phyloP scores from a whole-genome alignment of 1,140 invertebrate species.

The Hylyphantes graminicola region DNA sequence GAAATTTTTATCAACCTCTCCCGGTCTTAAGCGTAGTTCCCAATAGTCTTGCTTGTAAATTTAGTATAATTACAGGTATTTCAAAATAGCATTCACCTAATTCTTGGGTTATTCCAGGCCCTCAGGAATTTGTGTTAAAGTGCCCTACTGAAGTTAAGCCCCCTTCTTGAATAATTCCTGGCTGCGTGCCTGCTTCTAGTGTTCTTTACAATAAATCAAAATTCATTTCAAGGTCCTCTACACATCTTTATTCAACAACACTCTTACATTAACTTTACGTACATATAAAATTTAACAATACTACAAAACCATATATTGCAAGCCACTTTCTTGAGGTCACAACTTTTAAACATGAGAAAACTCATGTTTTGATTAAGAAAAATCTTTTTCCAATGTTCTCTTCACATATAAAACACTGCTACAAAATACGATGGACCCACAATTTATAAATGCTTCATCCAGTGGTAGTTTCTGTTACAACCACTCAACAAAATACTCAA shows the following conservation, averaged over 20 bases:
- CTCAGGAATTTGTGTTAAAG: no score
- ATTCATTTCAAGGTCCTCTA: constrained; percentile 2
- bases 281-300: constrained; percentile 61
- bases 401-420: constrained; percentile 61
- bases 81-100: no score
- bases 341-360: constrained; percentile 58
- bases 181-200: no score
- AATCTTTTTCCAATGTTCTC: constrained; percentile 55
- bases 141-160: no score
- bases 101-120: no score
- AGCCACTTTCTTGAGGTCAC: constrained; percentile 61
- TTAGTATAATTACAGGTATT: no score
- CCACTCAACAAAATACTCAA: constrained; percentile 53
- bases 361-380: constrained; percentile 57
- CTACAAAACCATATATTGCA: constrained; percentile 60
- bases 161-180: no score
- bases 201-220: no score
- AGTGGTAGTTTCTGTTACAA: constrained; percentile 52
- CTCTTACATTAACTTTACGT: constrained; percentile 58
- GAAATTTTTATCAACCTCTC: no score
- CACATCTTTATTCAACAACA: constrained; percentile 61
- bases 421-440: constrained; percentile 61
- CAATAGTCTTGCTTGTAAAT: no score
- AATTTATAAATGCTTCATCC: constrained; percentile 60
- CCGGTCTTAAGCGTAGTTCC: no score